Evolutionary conservation across 2,113 vertebrate species (phyloP), one percentile per base, ranked within the genome.

Genomic region (Vidua macroura): DNA sequence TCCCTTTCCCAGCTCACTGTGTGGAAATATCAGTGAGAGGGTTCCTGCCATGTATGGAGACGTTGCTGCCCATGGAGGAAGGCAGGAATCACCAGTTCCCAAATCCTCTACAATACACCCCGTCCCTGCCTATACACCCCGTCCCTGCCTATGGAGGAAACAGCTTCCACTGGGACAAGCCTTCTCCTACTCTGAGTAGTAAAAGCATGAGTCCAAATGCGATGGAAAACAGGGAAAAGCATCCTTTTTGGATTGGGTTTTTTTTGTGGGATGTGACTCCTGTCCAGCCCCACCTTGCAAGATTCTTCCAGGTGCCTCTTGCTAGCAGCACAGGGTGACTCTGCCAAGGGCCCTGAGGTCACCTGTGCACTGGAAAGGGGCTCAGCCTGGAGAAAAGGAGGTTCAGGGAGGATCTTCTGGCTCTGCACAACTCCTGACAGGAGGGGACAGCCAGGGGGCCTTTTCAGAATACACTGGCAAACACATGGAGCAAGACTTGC

Each of bases 111-210:
- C 18, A 68, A 77, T 19, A 35, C 20, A 25, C 30, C 30, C 8
- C 2, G 35, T 41, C 48, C 28, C 62, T 46, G 25, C 8, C 39
- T 5, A 13, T 30, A n/a, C n/a, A n/a, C n/a, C n/a, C 0, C 2
- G 35, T 41, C 48, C 28, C 62, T 46, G 25, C 8, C 39, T 5
- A 13, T 30, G 72, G 25, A 49, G 30, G 9, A 30, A 43, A 14
- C 25, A 51, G 17, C 20, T 68, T 46, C 39, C 23, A 7, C 30
- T 78, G 27, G 10, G 60, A 41, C 4, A 2, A 60, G 35, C 58
- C 44, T 31, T 58, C 62, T 72, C 33, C 37, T 28, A 3, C 22
- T 64, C n/a, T 66, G 31, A 58, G 11, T 3, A 18, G 22, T 20
- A 31, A 80, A 58, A 80, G 4, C 15, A 58, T 0, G 0, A 74